Base-by-base conservation (phyloP, 1,140 invertebrate genomes). In the Apocrypta bakeri region DNA sequence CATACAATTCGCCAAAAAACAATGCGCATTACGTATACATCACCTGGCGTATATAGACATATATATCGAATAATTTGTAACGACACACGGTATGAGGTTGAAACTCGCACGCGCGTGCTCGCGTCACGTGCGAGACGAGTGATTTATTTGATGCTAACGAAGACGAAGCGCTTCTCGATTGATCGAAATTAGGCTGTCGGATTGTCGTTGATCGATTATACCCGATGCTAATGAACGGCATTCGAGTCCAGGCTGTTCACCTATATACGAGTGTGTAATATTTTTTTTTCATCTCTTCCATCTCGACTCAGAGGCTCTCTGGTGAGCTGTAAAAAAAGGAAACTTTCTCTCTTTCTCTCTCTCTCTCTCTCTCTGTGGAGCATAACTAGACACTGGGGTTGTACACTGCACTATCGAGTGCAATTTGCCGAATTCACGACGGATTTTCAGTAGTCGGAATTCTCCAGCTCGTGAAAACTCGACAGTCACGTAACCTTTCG, bases 131-230 rank as follows among this genome's bases (percentile, higher is more conserved):
- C 24, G 78, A 78, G n/a, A 11, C 48, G 25, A 29, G 17, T 79
- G 66, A 80, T 80, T 80, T 80, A 80, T 80, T 63, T 21, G 68
- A 61, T 25, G 42, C 42, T 80, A 81, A 81, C 79, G 79, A 81
- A 81, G 71, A 74, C 72, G 79, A 66, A 81, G 71, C 79, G 79
- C 6, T 73, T 56, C 79, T 81, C 79, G 71, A 81, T 73, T 73
- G 79, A n/a, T 68, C 48, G 68, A 81, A 74, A 81, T 81, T 81
- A 81, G 56, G 69, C 79, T 81, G 69, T 81, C 79, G 37, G n/a
- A 4, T 27, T 21, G 64, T 33, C 31, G 6, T 29, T 69, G 76
- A 78, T 78, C 76, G 76, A 78, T 78, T 31, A 66, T 66, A 3
- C 48, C 48, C 48, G 42, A 61, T 61, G 40, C 27, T 66, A 68